A percentile compares a stretch with the other conserved stretches of the same genome.
Evolutionary conservation across 2,113 vertebrate species (phyloP).

Genomic region (Myiozetetes cayanensis): DNA sequence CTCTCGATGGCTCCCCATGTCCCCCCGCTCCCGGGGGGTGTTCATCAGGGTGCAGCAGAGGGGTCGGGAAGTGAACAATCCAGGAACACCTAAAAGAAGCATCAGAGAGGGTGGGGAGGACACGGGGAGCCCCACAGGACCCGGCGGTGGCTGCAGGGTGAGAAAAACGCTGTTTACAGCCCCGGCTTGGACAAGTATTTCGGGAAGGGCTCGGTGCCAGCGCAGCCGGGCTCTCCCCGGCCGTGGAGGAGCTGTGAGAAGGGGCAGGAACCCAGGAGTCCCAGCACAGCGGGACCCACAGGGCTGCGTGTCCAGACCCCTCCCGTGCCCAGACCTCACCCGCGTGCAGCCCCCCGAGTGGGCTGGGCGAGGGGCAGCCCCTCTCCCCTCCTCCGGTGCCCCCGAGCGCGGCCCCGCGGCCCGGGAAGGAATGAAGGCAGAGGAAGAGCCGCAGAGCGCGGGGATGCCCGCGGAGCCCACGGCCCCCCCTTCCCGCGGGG

Average conservation of each 20-base stretch:
- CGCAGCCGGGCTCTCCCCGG: background rate
- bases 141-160: background rate
- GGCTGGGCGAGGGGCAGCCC: background rate
- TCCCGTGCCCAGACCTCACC: background rate
- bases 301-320: background rate
- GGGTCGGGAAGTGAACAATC: background rate
- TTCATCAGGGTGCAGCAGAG: background rate
- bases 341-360: background rate
- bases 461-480: background rate
- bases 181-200: background rate
- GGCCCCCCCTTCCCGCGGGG: background rate
- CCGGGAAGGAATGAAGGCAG: no score
- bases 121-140: background rate
- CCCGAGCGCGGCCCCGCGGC: background rate
- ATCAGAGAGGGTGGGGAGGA: background rate
- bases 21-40: accelerated
- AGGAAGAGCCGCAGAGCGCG: background rate
- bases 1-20: background rate
- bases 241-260: background rate
- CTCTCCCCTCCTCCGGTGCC: background rate
- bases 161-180: background rate
- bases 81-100: background rate
- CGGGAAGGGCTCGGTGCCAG: background rate
- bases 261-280: background rate
- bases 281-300: background rate